A percentile compares a stretch with the other conserved stretches of the same genome.
Evolutionary conservation across 53 echinoderm and acorn worm genomes (phyloP).

Genomic region (Pentamera pediparva): DNA sequence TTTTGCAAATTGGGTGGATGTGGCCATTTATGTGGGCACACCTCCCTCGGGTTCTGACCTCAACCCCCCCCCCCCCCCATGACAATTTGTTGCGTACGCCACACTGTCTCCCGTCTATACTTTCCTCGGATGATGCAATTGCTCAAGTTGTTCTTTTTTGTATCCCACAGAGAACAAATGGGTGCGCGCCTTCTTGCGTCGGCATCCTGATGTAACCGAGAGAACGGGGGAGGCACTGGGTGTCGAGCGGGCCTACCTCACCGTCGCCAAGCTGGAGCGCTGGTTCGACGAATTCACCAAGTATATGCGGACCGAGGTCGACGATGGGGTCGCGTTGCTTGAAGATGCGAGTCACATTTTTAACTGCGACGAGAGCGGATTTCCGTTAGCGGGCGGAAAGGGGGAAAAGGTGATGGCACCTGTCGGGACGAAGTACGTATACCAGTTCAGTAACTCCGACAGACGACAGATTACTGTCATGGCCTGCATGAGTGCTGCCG

Average conservation of each 20-base stretch:
- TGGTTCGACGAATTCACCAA: neutral
- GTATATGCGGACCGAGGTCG: no score
- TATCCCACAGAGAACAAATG: neutral
- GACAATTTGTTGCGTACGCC: no score
- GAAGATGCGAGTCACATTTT: neutral
- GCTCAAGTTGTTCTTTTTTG: no score
- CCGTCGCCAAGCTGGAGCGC: neutral
- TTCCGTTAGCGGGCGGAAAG: constrained; percentile 38
- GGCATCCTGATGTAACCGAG: neutral
- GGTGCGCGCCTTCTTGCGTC: neutral
- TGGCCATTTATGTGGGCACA: no score
- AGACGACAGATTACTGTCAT: constrained; percentile 43
- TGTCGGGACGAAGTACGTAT: neutral
- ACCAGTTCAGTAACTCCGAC: neutral
- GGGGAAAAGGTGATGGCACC: constrained; percentile 25
- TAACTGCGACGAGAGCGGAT: constrained; percentile 43
- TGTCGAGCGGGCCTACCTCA: neutral
- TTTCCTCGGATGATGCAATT: no score
- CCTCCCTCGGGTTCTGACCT: no score
- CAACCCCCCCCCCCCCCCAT: no score
- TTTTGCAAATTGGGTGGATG: no score
- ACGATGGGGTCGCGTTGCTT: no score
- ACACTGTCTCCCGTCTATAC: no score
- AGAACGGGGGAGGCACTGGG: neutral
- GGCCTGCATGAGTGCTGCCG: constrained; percentile 2